These are phyloP conservation scores for Ptychoptera albimana DNA, from an alignment of 2,888 invertebrate genomes.

Conservation along the genomic window DNA sequence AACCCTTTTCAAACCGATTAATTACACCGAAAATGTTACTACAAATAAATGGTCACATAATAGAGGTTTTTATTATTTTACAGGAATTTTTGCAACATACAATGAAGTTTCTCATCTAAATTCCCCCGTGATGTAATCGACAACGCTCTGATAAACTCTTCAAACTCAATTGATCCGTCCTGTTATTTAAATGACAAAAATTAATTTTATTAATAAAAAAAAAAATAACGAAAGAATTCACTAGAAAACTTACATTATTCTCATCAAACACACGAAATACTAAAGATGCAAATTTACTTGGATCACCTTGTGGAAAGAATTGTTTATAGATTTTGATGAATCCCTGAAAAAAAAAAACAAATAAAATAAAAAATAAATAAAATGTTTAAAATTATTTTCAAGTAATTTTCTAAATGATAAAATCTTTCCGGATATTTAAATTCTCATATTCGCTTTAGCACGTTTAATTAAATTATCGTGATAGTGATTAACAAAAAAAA, in stretches of 20 bases:
- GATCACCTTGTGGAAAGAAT: constrained; percentile 98
- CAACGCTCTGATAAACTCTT: constrained; percentile 95
- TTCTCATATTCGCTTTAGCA: no score
- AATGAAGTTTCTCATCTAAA: constrained; percentile 95
- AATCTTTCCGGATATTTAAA: no score
- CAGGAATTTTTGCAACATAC: constrained; percentile 44
- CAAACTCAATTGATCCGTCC: constrained; percentile 98
- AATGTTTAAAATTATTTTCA: constrained; percentile 2
- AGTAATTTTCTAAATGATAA: not conserved
- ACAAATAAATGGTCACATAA: no score
- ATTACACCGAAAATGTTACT: no score
- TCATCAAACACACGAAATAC: constrained; percentile 98
- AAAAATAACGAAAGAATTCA: not conserved
- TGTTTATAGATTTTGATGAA: constrained; percentile 99
- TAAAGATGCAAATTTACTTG: constrained; percentile 93
- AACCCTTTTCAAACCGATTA: no score
- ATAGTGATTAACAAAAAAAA: no score
- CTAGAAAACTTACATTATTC: constrained; percentile 72
- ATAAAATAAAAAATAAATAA: constrained; percentile 6
- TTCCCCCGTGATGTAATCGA: constrained; percentile 98
- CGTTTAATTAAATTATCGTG: no score
- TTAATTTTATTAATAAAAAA: not conserved
- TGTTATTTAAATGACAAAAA: constrained; percentile 30
- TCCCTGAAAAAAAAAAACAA: constrained; percentile 45
- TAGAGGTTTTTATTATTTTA: no score